These are phyloP conservation scores for Passer montanus DNA, from an alignment of 2,113 vertebrate species.

Conservation along the genomic window DNA sequence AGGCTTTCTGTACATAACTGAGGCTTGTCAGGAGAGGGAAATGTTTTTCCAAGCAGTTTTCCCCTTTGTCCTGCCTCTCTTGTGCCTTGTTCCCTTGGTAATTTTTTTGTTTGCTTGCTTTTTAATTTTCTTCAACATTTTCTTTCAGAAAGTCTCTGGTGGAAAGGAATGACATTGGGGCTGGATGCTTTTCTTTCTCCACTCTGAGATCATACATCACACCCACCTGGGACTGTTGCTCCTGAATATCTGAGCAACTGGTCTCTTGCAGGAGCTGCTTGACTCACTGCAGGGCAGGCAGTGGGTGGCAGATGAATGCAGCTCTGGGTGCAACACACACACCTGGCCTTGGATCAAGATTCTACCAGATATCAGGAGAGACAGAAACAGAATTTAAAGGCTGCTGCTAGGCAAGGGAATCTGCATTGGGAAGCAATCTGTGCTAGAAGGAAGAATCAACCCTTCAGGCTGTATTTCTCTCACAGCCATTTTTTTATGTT, in stretches of 20 bases:
- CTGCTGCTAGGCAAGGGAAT: neutral
- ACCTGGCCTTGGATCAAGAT: neutral
- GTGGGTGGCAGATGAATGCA: neutral
- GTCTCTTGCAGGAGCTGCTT: neutral
- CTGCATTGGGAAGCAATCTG: neutral
- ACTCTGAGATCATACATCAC: neutral
- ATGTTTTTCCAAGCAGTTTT: constrained; percentile 43
- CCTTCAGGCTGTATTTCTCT: neutral
- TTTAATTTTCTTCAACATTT: constrained; percentile 21
- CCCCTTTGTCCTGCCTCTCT: constrained; percentile 7
- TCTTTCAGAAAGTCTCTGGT: neutral
- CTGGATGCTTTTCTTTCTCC: neutral
- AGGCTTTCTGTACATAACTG: constrained; percentile 42
- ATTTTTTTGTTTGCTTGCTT: constrained; percentile 54
- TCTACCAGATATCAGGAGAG: neutral
- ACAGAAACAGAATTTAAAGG: neutral
- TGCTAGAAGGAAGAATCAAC: neutral
- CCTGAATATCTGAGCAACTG: neutral
- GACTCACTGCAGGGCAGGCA: neutral
- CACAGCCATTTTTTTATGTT: neutral
- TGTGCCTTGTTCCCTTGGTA: constrained; percentile 40
- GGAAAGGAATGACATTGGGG: neutral
- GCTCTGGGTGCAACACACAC: neutral
- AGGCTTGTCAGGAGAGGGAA: constrained; percentile 46
- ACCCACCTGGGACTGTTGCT: neutral